Evolutionary conservation across 2,888 invertebrate species (phyloP).

Genomic region (Uloborus plumipes): DNA sequence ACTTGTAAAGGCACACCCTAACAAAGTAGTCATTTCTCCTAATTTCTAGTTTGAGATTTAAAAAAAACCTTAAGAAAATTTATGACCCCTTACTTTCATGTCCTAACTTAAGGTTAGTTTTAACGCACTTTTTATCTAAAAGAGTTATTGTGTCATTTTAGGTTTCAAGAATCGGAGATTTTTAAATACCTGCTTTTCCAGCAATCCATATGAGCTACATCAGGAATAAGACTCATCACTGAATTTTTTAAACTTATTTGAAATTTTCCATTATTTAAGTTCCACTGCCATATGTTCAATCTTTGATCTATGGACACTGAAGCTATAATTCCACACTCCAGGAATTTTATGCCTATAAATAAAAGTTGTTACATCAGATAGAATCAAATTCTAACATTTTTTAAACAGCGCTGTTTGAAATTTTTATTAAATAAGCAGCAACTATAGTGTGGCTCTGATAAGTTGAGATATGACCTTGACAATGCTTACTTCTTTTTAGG

Average conservation of each 20-base stretch:
- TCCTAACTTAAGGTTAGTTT: too few relatives aligned
- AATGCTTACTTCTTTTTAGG: too few relatives aligned
- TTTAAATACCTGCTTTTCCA: conserved; percentile 36
- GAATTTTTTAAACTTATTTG: conserved; percentile 7
- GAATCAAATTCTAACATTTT: not conserved
- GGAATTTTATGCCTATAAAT: conserved; percentile 68
- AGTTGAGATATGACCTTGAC: too few relatives aligned
- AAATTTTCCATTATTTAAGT: conserved; percentile 46
- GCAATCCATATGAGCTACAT: conserved; percentile 51
- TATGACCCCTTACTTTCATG: too few relatives aligned
- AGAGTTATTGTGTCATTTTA: too few relatives aligned
- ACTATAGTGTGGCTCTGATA: too few relatives aligned
- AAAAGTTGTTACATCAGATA: not conserved
- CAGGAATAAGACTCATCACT: conserved; percentile 53
- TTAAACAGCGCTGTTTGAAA: not conserved
- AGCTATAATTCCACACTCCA: conserved; percentile 73
- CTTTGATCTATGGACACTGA: conserved; percentile 79
- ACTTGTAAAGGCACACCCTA: too few relatives aligned
- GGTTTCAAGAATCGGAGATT: too few relatives aligned
- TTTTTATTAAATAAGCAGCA: not conserved
- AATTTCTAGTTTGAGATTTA: too few relatives aligned
- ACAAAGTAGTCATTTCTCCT: too few relatives aligned
- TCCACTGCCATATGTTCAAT: conserved; percentile 75
- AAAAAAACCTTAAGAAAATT: too few relatives aligned
- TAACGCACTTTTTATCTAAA: too few relatives aligned